Base-by-base conservation (phyloP, 92 coral and sea anemone species). In the Bergia puertoricense region DNA sequence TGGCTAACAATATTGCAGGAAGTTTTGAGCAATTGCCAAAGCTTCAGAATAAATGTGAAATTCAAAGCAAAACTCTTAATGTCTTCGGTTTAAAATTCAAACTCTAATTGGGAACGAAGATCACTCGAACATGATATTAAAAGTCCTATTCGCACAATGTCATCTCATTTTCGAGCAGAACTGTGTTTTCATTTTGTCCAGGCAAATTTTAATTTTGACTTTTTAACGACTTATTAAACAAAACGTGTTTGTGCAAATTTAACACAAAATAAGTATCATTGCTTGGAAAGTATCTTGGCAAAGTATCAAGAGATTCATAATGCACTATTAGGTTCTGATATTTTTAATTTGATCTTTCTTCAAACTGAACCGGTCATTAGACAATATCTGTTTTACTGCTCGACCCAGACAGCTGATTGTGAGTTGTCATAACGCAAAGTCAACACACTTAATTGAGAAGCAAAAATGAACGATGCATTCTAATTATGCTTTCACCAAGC, bases 361-460 rank as follows among this genome's bases (percentile, higher is more conserved):
- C 23, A 42, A 76, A 66, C 45, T 71, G 30, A 69, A 36, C 16
- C 54, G 66, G 16, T 84, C 20, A 71, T 71, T 84, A 46, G 3
- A 84, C 78, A 44, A 69, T 69, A 84, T 84, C 77, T 84, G 22
- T 84, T 50, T 45, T 23, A 48, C 36, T 56, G 7, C 67, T 23
- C 38, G 68, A 45, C 0, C 68, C 30, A 74, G 79, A 50, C 87
- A 71, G 87, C 67, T 48, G 87, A 84, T 36, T 6, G 45, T 0
- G 56, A 84, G 44, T 46, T 71, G 79, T 71, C 68, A 69, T 14
- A 72, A 72, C 36, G 10, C 1, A 45, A 84, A 71, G 79, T 84
- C 87, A 84, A 84, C 87, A 84, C 40, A 30, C 77, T 84, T 84
- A 84, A 84, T 84, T 84, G 79, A 84, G 87, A 72, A 69, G 16